Percentiles rank a stretch among this genome's conserved stretches.
phyloP scores from a whole-genome alignment of 2,797 vertebrate genomes.

The Cercopithecus diana region DNA sequence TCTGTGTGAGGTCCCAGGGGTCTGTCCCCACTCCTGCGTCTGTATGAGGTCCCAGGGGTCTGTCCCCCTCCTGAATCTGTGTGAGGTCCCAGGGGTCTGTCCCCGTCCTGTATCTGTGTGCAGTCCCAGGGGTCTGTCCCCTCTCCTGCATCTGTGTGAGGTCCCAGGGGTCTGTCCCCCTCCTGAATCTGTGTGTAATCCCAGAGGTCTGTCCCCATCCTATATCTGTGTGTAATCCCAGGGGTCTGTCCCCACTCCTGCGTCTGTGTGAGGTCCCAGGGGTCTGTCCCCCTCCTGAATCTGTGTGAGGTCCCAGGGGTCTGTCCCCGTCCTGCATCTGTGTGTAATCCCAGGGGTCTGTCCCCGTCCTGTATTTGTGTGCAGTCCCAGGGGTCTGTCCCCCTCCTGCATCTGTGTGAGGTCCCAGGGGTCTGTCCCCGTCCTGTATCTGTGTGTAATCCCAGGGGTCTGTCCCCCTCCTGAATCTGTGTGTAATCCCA shows the following conservation, averaged over 20 bases:
- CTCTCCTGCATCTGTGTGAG: neutral
- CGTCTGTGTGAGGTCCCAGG: accelerated
- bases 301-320: too few relatives aligned
- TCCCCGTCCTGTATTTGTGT: accelerated
- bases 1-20: neutral
- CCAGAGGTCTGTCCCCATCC: too few relatives aligned
- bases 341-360: neutral
- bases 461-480: too few relatives aligned
- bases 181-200: neutral
- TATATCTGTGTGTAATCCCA: accelerated
- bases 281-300: too few relatives aligned
- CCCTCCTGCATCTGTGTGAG: accelerated
- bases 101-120: neutral
- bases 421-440: too few relatives aligned
- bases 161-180: too few relatives aligned
- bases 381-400: too few relatives aligned
- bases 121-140: too few relatives aligned
- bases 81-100: accelerated
- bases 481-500: accelerated
- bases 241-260: too few relatives aligned
- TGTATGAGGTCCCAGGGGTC: accelerated
- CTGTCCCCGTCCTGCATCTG: neutral
- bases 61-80: too few relatives aligned
- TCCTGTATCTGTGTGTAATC: too few relatives aligned
- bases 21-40: too few relatives aligned